A percentile compares a stretch with the other conserved stretches of the same genome.
phyloP scores from a whole-genome alignment of 1,140 invertebrate genomes.

The Drosophila pallidifrons region DNA sequence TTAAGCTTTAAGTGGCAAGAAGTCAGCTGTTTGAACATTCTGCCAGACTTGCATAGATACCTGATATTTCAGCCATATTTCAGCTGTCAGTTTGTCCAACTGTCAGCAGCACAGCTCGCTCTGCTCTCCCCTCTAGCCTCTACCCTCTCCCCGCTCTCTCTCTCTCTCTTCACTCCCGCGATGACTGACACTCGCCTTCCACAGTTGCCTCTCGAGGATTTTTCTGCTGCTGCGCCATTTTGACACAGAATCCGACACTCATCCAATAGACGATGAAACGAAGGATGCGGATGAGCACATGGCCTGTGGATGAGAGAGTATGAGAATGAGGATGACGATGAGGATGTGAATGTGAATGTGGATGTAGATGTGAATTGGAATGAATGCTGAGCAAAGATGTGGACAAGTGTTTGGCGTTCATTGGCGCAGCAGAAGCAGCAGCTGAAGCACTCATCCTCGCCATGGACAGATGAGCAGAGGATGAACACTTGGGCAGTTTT shows the following conservation, averaged over 20 bases:
- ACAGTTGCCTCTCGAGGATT: constrained; percentile 68
- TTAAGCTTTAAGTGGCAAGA: neutral
- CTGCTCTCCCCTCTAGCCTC: constrained; percentile 17
- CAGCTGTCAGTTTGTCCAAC: constrained; percentile 58
- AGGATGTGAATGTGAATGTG: neutral
- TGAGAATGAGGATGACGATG: neutral
- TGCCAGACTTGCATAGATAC: constrained; percentile 28
- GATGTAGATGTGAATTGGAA: neutral
- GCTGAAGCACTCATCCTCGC: too few relatives aligned
- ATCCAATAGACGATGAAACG: constrained; percentile 11
- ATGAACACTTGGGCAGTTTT: neutral
- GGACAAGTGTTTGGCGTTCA: constrained; percentile 33
- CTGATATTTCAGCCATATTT: constrained; percentile 57
- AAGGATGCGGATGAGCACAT: constrained; percentile 1
- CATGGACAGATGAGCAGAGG: too few relatives aligned
- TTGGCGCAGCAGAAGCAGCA: constrained; percentile 36
- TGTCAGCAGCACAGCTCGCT: constrained; percentile 32
- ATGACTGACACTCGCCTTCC: constrained; percentile 16
- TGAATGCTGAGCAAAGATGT: constrained; percentile 20
- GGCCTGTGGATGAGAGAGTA: neutral
- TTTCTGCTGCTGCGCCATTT: constrained; percentile 73
- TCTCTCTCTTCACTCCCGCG: too few relatives aligned
- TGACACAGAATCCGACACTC: constrained; percentile 71
- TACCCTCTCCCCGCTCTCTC: too few relatives aligned
- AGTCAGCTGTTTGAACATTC: neutral